Conservation (phyloP, 2,888 invertebrate genomes). For the Alsophila aescularia region DNA sequence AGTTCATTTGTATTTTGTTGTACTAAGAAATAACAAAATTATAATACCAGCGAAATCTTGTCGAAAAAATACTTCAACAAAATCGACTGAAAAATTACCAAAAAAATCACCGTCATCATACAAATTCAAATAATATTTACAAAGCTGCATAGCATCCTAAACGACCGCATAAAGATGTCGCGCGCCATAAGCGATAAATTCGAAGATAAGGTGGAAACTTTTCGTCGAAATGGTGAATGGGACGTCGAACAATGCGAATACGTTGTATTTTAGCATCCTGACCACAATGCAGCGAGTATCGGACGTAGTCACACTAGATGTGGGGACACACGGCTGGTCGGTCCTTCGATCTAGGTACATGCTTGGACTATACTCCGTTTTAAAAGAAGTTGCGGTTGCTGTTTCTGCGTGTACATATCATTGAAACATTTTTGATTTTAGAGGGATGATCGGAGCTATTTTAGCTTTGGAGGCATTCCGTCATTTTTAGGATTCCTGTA, state of each 20-base stretch:
- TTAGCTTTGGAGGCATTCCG: too few relatives aligned
- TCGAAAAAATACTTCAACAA: background rate
- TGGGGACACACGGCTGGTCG: background rate
- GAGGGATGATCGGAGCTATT: too few relatives aligned
- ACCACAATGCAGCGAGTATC: conserved; percentile 23
- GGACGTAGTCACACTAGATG: conserved; percentile 15
- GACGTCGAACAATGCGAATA: conserved; percentile 29
- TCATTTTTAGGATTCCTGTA: too few relatives aligned
- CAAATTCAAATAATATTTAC: conserved; percentile 31
- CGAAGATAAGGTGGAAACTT: conserved; percentile 29
- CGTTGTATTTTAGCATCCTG: conserved; percentile 28
- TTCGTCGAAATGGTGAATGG: conserved; percentile 29
- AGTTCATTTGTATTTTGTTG: too few relatives aligned
- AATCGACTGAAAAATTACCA: background rate
- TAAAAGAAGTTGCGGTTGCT: too few relatives aligned
- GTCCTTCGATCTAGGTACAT: background rate
- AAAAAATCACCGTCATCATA: too few relatives aligned
- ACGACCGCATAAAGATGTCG: conserved; percentile 39
- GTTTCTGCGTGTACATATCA: too few relatives aligned
- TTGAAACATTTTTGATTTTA: too few relatives aligned
- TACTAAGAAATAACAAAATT: too few relatives aligned
- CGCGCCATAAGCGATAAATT: conserved; percentile 31
- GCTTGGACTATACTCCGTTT: too few relatives aligned
- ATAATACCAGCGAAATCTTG: too few relatives aligned
- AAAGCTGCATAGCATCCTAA: conserved; percentile 27